Conservation (phyloP, 1,140 invertebrate species). For the Calliphora vicina region DNA sequence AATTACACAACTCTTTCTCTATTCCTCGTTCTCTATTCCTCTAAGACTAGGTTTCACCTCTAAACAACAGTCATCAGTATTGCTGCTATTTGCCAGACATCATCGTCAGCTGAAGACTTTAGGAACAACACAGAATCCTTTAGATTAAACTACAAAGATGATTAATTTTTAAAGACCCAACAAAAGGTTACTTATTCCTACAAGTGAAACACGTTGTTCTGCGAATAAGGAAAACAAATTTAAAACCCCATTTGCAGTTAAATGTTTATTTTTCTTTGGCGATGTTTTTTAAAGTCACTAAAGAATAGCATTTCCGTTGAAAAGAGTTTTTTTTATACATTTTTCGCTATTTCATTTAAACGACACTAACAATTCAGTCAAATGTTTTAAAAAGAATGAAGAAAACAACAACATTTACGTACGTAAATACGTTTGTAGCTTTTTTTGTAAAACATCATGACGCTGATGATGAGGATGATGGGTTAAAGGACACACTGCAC, state of each 20-base stretch:
- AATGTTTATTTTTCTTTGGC: slow-evolving; percentile 1
- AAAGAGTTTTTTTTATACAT: neutral
- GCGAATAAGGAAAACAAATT: neutral
- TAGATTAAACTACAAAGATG: slow-evolving; percentile 23
- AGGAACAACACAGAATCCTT: neutral
- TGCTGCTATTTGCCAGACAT: neutral
- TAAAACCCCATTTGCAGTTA: slow-evolving; percentile 24
- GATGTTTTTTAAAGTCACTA: too few relatives aligned
- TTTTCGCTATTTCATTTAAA: neutral
- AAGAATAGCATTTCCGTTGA: slow-evolving; percentile 24
- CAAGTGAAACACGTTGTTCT: neutral
- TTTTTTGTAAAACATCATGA: neutral
- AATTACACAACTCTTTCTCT: slow-evolving; percentile 14
- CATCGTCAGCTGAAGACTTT: neutral
- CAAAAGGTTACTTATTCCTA: slow-evolving; percentile 21
- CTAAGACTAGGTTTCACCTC: neutral
- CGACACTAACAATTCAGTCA: neutral
- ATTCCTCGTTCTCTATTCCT: neutral
- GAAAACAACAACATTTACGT: neutral
- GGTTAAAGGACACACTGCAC: slow-evolving; percentile 7
- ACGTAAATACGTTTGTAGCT: neutral
- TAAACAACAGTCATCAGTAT: neutral
- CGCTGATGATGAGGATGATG: slow-evolving; percentile 5
- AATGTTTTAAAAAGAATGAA: neutral
- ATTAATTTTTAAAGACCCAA: slow-evolving; percentile 22